Percentiles rank a stretch among this genome's conserved stretches.
Evolutionary conservation across 2,797 vertebrate genomes (phyloP).

Genomic region (Channa striata): DNA sequence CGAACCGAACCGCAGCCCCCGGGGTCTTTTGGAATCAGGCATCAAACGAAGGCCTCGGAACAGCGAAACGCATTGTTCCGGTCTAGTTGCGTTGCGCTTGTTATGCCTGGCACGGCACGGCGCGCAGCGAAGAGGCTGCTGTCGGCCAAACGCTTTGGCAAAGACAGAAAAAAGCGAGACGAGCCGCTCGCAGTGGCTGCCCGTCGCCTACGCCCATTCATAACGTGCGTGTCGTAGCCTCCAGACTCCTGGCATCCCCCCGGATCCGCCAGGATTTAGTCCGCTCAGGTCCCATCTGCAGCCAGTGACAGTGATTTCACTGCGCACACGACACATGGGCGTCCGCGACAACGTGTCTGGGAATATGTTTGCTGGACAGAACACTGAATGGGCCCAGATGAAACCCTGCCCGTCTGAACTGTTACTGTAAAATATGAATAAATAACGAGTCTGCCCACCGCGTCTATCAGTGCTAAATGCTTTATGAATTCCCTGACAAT

Average conservation of each 20-base stretch:
- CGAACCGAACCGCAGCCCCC: constrained; percentile 20
- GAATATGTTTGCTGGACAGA: constrained; percentile 28
- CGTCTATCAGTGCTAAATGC: constrained; percentile 25
- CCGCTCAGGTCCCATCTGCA: constrained; percentile 41
- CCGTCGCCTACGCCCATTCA: constrained; percentile 79
- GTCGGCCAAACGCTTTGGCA: constrained; percentile 44
- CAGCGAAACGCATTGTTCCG: constrained; percentile 80
- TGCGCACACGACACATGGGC: constrained; percentile 62
- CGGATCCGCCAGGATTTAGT: constrained; percentile 57
- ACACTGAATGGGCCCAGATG: not conserved
- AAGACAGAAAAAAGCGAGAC: constrained; percentile 23
- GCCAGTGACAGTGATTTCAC: constrained; percentile 57
- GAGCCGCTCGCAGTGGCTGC: constrained; percentile 38
- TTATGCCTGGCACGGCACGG: constrained; percentile 63
- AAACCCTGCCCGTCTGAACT: not conserved
- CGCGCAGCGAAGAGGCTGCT: constrained; percentile 40
- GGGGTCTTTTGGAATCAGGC: constrained; percentile 67
- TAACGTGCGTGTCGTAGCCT: constrained; percentile 66
- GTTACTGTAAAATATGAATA: not conserved
- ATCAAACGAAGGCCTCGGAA: constrained; percentile 72
- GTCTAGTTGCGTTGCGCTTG: constrained; percentile 77
- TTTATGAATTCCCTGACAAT: constrained; percentile 36
- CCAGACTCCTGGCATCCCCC: constrained; percentile 48
- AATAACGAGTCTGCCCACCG: constrained; percentile 3
- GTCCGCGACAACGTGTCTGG: constrained; percentile 46